Percentiles rank a stretch among this genome's conserved stretches.
Evolutionary conservation across 30 jellyfish, hydroid and myxozoan genomes (phyloP).

Genomic region (Aurelia sp.): DNA sequence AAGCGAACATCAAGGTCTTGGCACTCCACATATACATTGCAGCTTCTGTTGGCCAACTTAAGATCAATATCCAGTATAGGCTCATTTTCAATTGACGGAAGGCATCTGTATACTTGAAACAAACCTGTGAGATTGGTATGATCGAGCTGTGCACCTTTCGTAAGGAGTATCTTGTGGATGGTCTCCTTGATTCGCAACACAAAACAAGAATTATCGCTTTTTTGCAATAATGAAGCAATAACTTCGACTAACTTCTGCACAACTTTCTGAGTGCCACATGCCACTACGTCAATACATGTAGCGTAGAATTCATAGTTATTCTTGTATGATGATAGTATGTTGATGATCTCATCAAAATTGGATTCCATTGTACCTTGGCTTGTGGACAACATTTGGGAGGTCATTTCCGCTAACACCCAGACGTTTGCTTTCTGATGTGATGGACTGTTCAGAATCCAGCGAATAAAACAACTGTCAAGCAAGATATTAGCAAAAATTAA

Average conservation of each 20-base stretch:
- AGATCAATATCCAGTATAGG: constrained; percentile 31
- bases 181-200: constrained; percentile 1
- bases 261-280: not conserved
- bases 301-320: constrained; percentile 15
- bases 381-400: not conserved
- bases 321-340: constrained; percentile 4
- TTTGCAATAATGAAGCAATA: constrained; percentile 5
- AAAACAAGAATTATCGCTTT: not conserved
- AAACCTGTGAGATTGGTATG: constrained; percentile 21
- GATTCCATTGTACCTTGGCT: not conserved
- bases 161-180: constrained; percentile 20
- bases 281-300: not conserved
- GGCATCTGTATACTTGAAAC: constrained; percentile 4
- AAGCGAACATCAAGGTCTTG: constrained; percentile 34
- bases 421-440: not conserved
- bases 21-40: constrained; percentile 33
- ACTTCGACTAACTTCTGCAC: not conserved
- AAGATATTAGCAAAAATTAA: too few relatives aligned
- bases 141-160: constrained; percentile 27
- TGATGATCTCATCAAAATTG: not conserved
- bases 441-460: constrained; percentile 22
- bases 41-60: constrained; percentile 26
- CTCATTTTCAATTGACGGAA: not conserved
- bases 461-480: constrained; percentile 8
- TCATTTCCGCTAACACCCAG: constrained; percentile 8